Evolutionary conservation across 2,888 invertebrate genomes (phyloP), one percentile per base, ranked within the genome.

Genomic region (Polietes domitor): DNA sequence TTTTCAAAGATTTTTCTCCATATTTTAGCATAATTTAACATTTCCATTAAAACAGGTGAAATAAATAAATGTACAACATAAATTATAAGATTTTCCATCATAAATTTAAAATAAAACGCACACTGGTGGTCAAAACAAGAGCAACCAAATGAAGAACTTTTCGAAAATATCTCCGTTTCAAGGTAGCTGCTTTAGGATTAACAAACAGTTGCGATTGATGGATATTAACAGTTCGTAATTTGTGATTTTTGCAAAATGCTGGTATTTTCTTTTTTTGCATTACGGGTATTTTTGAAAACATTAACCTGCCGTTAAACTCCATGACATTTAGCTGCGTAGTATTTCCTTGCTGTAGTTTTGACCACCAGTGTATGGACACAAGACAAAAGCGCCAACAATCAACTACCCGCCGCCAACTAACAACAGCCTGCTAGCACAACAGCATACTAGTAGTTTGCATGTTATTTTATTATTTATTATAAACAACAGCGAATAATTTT

Each of bases 401-500:
- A 55, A 12, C 21, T n/a, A 32, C 32, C 32, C 32, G 32, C 7
- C 32, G 7, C 32, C n/a, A n/a, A n/a, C 21, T 55, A 21, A 10
- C 55, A 55, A 12, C 21, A 21, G 21, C 21, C 21, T 10, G 21
- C 21, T 55, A 55, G 12, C 55, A 53, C 2, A 65, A 55, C 55
- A 17, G 15, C 24, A 58, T 58, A 15, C 58, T 26, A 24, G 24
- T 41, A 9, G 12, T 75, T 78, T 82, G 75, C 75, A 79, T 82
- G 82, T 75, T 82, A 72, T 76, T 70, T 75, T 53, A 55, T 41
- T 72, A 76, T 79, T 74, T 61, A 74, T 78, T 78, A 77, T 71
- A 15, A 65, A 55, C 72, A 63, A 63, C 53, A 77, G 50, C 21
- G 28, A 82, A 53, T 71, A 26, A 78, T 75, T 82, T 78, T 78